phyloP scores from a whole-genome alignment of 2,797 vertebrate species.

The Oreochromis grahami region DNA sequence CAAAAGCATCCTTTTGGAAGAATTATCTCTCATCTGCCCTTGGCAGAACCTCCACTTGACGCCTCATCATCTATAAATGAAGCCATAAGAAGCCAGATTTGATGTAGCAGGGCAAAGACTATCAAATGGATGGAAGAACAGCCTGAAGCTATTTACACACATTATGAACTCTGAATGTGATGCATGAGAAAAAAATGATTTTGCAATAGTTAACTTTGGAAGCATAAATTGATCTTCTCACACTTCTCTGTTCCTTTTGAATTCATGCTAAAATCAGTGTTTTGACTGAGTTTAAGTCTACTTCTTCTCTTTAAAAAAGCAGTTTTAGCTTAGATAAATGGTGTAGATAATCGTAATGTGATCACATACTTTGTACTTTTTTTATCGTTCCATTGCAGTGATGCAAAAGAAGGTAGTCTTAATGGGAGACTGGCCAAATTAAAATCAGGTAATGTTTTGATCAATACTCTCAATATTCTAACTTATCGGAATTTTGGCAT shows the following conservation, averaged over 20 bases:
- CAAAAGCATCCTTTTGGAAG: background rate
- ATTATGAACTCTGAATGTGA: slow-evolving; percentile 25
- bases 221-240: slow-evolving; percentile 9
- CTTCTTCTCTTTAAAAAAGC: background rate
- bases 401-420: background rate
- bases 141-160: slow-evolving; percentile 28
- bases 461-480: background rate
- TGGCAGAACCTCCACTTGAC: slow-evolving; percentile 38
- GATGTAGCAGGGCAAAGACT: background rate
- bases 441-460: background rate
- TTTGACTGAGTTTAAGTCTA: background rate
- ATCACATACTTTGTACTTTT: background rate
- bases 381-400: background rate
- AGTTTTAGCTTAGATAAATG: background rate
- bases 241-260: background rate
- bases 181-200: background rate
- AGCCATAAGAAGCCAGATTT: slow-evolving; percentile 20
- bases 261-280: background rate
- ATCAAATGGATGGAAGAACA: slow-evolving; percentile 5
- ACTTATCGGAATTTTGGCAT: background rate
- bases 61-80: slow-evolving; percentile 37
- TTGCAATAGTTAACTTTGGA: slow-evolving; percentile 20
- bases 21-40: slow-evolving; percentile 12
- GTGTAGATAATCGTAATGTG: background rate
- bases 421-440: background rate